Percentiles rank a stretch among this genome's conserved stretches.
Evolutionary conservation across 2,113 vertebrate genomes (phyloP).

Genomic region (Megaleporinus macrocephalus): DNA sequence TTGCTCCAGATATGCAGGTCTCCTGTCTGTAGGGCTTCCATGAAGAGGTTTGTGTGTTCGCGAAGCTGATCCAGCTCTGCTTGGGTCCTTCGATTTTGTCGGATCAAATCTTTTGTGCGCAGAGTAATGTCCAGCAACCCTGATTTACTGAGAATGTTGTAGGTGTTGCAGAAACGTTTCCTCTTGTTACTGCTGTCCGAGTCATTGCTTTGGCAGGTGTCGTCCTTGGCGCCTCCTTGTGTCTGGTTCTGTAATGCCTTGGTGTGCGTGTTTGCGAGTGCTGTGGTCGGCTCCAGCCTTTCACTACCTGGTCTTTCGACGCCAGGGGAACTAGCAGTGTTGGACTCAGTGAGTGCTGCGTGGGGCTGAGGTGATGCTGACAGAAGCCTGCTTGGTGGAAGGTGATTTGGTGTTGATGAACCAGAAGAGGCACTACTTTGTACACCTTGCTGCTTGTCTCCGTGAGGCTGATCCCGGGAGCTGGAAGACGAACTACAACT

Average conservation of each 20-base stretch:
- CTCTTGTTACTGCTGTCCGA: constrained; percentile 74
- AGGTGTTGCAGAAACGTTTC: constrained; percentile 90
- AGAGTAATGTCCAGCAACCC: constrained; percentile 91
- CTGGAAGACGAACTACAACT: constrained; percentile 55
- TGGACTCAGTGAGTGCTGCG: constrained; percentile 44
- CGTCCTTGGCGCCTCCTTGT: not conserved
- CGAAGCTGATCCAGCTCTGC: constrained; percentile 85
- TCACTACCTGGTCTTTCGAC: constrained; percentile 49
- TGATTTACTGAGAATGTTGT: constrained; percentile 86
- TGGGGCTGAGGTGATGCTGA: constrained; percentile 50
- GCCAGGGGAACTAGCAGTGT: constrained; percentile 38
- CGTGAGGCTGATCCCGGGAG: constrained; percentile 56
- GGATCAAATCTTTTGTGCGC: constrained; percentile 91
- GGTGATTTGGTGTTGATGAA: constrained; percentile 46
- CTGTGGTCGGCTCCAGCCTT: constrained; percentile 2
- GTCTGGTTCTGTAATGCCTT: constrained; percentile 33
- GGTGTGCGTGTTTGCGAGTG: constrained; percentile 28
- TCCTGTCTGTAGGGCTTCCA: constrained; percentile 82
- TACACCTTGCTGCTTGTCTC: constrained; percentile 55
- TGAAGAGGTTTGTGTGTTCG: constrained; percentile 84
- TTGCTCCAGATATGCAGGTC: constrained; percentile 80
- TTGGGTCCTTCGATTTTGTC: constrained; percentile 90
- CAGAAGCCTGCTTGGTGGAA: constrained; percentile 21
- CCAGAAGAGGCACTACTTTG: constrained; percentile 24
- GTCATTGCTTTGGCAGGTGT: constrained; percentile 35